phyloP scores from a whole-genome alignment of 2,888 invertebrate species.

The Escarpia spicata region DNA sequence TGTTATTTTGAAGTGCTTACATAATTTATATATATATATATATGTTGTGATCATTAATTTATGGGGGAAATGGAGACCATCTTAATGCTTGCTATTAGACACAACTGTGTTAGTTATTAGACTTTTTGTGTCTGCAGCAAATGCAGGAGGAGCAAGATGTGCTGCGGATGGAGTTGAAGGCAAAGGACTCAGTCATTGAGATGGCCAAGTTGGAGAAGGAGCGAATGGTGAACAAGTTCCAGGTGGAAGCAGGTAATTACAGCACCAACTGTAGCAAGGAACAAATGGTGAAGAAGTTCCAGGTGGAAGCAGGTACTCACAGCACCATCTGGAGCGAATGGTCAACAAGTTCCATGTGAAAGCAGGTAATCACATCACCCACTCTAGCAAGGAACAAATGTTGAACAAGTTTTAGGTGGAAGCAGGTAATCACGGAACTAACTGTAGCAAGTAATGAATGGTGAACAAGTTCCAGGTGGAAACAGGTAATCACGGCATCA shows the following conservation, averaged over 20 bases:
- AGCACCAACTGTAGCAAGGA: background rate
- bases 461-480: slow-evolving; percentile 48
- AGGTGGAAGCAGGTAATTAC: slow-evolving; percentile 51
- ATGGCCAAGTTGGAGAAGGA: slow-evolving; percentile 54
- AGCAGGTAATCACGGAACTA: slow-evolving; percentile 47
- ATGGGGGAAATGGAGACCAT: too few relatives aligned
- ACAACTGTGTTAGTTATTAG: background rate
- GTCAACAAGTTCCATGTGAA: too few relatives aligned
- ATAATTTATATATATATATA: too few relatives aligned
- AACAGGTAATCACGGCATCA: slow-evolving; percentile 46
- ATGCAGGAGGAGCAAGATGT: slow-evolving; percentile 61
- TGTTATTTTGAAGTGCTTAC: too few relatives aligned
- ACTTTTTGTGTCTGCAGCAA: slow-evolving; percentile 40
- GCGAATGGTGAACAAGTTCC: slow-evolving; percentile 46
- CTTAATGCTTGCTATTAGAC: background rate
- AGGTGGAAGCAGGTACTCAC: too few relatives aligned
- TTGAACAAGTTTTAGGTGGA: slow-evolving; percentile 48
- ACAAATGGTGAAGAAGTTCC: background rate
- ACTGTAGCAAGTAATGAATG: slow-evolving; percentile 47
- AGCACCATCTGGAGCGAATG: slow-evolving; percentile 18
- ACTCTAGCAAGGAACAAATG: slow-evolving; percentile 49
- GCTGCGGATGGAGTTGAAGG: slow-evolving; percentile 52
- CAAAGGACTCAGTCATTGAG: slow-evolving; percentile 53
- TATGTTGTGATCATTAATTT: too few relatives aligned
- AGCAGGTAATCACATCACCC: too few relatives aligned